phyloP scores from a whole-genome alignment of 2,797 vertebrate genomes.

The Tympanoctomys barrerae region DNA sequence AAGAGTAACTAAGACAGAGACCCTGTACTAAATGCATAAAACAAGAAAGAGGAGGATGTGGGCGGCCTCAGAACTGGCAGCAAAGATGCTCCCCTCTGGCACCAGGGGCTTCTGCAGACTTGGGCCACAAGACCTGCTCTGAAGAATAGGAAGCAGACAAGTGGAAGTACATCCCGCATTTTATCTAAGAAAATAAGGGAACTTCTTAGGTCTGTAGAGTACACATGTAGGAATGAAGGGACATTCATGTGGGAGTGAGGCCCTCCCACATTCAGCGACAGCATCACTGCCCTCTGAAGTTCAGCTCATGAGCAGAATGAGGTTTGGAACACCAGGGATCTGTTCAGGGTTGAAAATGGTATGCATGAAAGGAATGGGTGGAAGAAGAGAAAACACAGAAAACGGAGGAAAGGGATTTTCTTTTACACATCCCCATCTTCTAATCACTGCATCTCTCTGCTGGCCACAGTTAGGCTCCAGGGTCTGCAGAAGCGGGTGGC shows the following conservation, averaged over 20 bases:
- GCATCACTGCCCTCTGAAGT: constrained; percentile 4
- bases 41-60: constrained; percentile 40
- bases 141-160: constrained; percentile 70
- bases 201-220: constrained; percentile 20
- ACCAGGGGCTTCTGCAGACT: constrained; percentile 52
- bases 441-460: not conserved
- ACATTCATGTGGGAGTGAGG: not conserved
- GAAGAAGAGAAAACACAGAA: constrained; percentile 62
- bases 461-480: not conserved
- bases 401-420: not conserved
- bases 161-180: constrained; percentile 57
- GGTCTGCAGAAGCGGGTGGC: not conserved
- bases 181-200: constrained; percentile 15
- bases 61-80: constrained; percentile 56
- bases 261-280: not conserved
- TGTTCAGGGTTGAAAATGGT: not conserved
- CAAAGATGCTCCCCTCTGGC: constrained; percentile 38
- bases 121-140: constrained; percentile 60
- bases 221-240: constrained; percentile 41
- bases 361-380: constrained; percentile 40
- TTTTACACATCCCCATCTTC: constrained; percentile 1
- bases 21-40: too few species aligned
- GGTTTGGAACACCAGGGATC: not conserved
- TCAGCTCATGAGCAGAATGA: constrained; percentile 7
- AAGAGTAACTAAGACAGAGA: too few species aligned